Percentiles rank a stretch among this genome's conserved stretches.
Conservation (phyloP, 2,113 vertebrate genomes). For the Trogon melanurus region DNA sequence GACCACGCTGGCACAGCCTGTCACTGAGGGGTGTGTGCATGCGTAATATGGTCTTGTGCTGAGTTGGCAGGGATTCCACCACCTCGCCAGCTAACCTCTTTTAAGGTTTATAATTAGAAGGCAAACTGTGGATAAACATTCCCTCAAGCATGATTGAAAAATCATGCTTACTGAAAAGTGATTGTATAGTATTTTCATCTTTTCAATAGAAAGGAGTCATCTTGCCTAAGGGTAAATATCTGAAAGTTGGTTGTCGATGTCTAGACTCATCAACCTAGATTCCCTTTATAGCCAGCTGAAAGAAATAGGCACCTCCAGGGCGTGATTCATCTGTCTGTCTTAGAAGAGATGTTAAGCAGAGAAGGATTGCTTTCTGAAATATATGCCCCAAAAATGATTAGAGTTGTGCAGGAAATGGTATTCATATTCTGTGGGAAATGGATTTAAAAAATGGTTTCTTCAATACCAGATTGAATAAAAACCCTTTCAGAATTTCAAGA, state of each 20-base stretch:
- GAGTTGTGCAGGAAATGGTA: neutral
- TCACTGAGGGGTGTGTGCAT: neutral
- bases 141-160: slow-evolving; percentile 11
- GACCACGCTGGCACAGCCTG: neutral
- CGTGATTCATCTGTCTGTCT: slow-evolving; percentile 62
- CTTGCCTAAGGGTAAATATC: slow-evolving; percentile 52
- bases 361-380: slow-evolving; percentile 42
- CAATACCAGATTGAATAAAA: neutral
- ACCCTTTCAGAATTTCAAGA: neutral
- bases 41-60: neutral
- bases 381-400: neutral
- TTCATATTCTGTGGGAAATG: slow-evolving; percentile 11
- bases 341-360: slow-evolving; percentile 25
- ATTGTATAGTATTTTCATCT: slow-evolving; percentile 38
- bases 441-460: neutral
- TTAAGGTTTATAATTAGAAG: slow-evolving; percentile 14
- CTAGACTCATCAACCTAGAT: slow-evolving; percentile 72
- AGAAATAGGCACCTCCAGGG: slow-evolving; percentile 66
- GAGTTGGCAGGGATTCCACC: neutral
- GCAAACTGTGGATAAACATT: slow-evolving; percentile 31
- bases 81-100: neutral
- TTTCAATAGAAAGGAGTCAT: slow-evolving; percentile 35
- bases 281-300: slow-evolving; percentile 64
- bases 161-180: slow-evolving; percentile 31
- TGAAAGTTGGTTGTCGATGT: slow-evolving; percentile 54